Evolutionary conservation across 1,140 invertebrate species (phyloP).

Genomic region (Eupeodes corollae): DNA sequence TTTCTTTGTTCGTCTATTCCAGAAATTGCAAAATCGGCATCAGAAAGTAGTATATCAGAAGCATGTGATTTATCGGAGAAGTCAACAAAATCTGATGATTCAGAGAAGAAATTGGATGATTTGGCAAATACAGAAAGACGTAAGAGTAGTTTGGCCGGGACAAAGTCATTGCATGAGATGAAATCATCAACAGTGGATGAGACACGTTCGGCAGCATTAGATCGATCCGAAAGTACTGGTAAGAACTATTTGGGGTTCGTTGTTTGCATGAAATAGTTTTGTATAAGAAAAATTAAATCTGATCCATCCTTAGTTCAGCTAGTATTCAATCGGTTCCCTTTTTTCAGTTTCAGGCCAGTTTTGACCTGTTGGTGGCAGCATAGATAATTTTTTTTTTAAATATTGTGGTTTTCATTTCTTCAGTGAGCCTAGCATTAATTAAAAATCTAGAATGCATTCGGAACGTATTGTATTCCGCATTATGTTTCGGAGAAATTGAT

Average conservation of each 20-base stretch:
- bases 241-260: neutral
- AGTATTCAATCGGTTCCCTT: too few relatives aligned
- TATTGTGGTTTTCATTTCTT: too few relatives aligned
- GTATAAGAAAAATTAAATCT: too few relatives aligned
- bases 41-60: constrained; percentile 76
- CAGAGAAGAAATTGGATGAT: constrained; percentile 43
- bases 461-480: too few relatives aligned
- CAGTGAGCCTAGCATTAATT: too few relatives aligned
- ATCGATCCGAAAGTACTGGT: neutral
- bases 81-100: constrained; percentile 52
- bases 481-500: too few relatives aligned
- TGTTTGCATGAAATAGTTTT: too few relatives aligned
- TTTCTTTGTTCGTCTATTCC: neutral
- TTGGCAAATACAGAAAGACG: constrained; percentile 11
- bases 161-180: constrained; percentile 35
- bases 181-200: constrained; percentile 27
- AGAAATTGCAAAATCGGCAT: constrained; percentile 62
- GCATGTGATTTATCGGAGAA: constrained; percentile 55
- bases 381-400: too few relatives aligned
- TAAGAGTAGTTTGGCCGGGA: constrained; percentile 30
- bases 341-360: too few relatives aligned
- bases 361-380: too few relatives aligned
- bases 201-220: neutral
- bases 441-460: too few relatives aligned
- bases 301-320: too few relatives aligned